Evolutionary conservation across 2,113 vertebrate genomes (phyloP).

Genomic region (Hydrolagus affinis): DNA sequence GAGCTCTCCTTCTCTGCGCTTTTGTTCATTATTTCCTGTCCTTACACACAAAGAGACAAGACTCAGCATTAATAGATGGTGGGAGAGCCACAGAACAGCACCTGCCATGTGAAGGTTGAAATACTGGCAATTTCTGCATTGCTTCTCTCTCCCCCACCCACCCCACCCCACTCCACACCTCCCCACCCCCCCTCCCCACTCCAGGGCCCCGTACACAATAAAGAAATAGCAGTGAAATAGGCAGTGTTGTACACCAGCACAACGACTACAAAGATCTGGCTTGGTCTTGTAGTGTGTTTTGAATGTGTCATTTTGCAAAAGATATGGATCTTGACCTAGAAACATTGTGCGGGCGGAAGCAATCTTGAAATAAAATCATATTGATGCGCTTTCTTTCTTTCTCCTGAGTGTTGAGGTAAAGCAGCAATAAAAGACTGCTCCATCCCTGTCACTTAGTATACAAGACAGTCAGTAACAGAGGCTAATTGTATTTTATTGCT

Average conservation of each 20-base stretch:
- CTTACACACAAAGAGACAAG: slow-evolving; percentile 30
- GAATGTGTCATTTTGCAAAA: slow-evolving; percentile 20
- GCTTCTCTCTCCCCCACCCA: not conserved
- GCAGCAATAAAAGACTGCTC: slow-evolving; percentile 49
- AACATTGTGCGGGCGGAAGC: slow-evolving; percentile 37
- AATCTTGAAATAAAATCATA: slow-evolving; percentile 44
- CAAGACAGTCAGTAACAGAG: slow-evolving; percentile 52
- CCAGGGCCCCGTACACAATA: slow-evolving; percentile 20
- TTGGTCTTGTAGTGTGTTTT: slow-evolving; percentile 27
- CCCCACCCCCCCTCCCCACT: too few species aligned
- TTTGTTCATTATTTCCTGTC: slow-evolving; percentile 30
- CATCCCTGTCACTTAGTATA: slow-evolving; percentile 45
- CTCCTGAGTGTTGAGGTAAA: slow-evolving; percentile 47
- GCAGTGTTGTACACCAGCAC: slow-evolving; percentile 16
- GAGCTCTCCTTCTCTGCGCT: slow-evolving; percentile 6
- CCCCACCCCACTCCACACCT: too few species aligned
- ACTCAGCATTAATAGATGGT: slow-evolving; percentile 32
- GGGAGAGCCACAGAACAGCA: slow-evolving; percentile 27
- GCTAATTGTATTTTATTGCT: slow-evolving; percentile 54
- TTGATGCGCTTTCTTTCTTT: slow-evolving; percentile 26
- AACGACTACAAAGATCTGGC: slow-evolving; percentile 18
- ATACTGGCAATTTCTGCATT: slow-evolving; percentile 27
- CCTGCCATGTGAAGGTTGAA: slow-evolving; percentile 30
- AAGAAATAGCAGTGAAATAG: slow-evolving; percentile 20
- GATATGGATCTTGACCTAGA: slow-evolving; percentile 32